Conservation (phyloP, 2,113 vertebrate species). For the Promerops cafer region DNA sequence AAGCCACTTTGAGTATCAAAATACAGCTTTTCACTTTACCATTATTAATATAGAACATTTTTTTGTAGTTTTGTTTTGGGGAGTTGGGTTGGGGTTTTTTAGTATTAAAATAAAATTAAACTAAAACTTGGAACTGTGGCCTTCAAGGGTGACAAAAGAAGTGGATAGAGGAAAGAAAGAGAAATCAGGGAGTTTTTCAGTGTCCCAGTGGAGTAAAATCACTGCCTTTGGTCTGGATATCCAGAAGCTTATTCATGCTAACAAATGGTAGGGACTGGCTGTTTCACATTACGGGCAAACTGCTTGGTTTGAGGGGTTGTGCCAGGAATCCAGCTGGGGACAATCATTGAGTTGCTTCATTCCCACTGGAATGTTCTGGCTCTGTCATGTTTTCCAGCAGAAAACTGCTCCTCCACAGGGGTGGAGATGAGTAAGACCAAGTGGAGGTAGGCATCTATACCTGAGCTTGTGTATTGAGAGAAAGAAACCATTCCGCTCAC, state of each 20-base stretch:
- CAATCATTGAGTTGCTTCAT: neutral
- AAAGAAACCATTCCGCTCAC: neutral
- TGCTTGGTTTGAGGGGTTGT: neutral
- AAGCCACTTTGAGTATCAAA: neutral
- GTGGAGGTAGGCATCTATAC: neutral
- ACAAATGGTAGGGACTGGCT: neutral
- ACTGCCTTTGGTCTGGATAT: neutral
- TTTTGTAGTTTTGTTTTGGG: neutral
- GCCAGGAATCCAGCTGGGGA: neutral
- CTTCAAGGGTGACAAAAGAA: neutral
- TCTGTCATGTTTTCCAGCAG: neutral
- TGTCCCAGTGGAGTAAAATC: neutral
- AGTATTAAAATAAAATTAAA: neutral
- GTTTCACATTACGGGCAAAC: neutral
- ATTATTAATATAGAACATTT: neutral
- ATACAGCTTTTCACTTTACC: neutral
- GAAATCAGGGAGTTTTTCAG: neutral
- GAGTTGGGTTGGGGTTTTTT: neutral
- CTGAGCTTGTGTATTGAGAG: neutral
- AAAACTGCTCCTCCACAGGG: neutral
- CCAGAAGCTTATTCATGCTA: neutral
- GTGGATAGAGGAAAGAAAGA: neutral
- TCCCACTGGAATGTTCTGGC: neutral
- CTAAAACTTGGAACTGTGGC: neutral
- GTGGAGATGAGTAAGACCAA: neutral